Percentiles rank a stretch among this genome's conserved stretches.
Evolutionary conservation across 2,888 invertebrate species (phyloP).

Genomic region (Ischnus inquisitorius): DNA sequence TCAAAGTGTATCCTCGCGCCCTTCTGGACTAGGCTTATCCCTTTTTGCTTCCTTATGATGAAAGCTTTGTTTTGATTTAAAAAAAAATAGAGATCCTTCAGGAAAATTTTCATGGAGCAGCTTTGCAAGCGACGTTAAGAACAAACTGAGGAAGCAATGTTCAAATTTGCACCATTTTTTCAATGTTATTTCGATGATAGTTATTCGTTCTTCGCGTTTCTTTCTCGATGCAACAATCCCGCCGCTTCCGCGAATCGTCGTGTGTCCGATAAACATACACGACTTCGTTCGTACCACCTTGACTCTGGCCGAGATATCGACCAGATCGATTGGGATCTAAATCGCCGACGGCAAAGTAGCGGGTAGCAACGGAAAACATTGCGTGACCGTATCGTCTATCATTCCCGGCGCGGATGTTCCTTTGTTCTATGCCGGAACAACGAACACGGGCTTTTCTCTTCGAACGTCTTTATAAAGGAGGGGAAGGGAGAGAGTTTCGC

Average conservation of each 20-base stretch:
- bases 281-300: slow-evolving; percentile 73
- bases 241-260: neutral
- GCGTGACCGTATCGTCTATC: slow-evolving; percentile 74
- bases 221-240: slow-evolving; percentile 16
- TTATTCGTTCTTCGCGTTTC: neutral
- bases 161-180: slow-evolving; percentile 1
- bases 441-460: slow-evolving; percentile 1
- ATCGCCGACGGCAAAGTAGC: slow-evolving; percentile 58
- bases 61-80: too few relatives aligned
- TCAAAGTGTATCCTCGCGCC: too few relatives aligned
- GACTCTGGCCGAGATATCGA: slow-evolving; percentile 79
- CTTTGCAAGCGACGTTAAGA: too few relatives aligned
- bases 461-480: slow-evolving; percentile 18
- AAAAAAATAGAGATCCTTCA: too few relatives aligned
- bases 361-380: slow-evolving; percentile 61
- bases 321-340: slow-evolving; percentile 76
- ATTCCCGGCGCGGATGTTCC: slow-evolving; percentile 69
- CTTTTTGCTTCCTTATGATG: too few relatives aligned
- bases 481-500: slow-evolving; percentile 14
- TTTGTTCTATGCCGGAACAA: slow-evolving; percentile 57
- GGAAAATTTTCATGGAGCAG: too few relatives aligned
- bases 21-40: too few relatives aligned
- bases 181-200: neutral
- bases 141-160: too few relatives aligned
- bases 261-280: neutral